phyloP scores from a whole-genome alignment of 2,888 invertebrate species.

The Latrodectus hesperus region DNA sequence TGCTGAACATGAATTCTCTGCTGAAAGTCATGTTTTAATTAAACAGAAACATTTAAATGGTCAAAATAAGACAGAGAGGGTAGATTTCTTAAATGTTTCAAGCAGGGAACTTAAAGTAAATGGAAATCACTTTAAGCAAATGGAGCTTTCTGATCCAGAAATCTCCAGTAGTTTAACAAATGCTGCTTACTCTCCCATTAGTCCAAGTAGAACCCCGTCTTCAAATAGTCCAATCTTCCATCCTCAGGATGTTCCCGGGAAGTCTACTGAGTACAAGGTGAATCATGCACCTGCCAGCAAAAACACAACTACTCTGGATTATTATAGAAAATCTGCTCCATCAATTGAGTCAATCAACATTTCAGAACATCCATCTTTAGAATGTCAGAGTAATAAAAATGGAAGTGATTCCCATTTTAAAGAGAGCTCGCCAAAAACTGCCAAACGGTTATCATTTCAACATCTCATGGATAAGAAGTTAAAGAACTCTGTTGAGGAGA shows the following conservation, averaged over 20 bases:
- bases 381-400: slow-evolving; percentile 15
- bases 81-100: slow-evolving; percentile 15
- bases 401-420: slow-evolving; percentile 40
- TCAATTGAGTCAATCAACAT: slow-evolving; percentile 8
- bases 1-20: slow-evolving; percentile 10
- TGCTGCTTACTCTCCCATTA: slow-evolving; percentile 67
- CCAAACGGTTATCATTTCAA: slow-evolving; percentile 8
- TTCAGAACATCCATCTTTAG: slow-evolving; percentile 9
- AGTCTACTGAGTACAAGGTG: slow-evolving; percentile 26
- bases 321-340: slow-evolving; percentile 15
- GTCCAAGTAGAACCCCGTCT: slow-evolving; percentile 65
- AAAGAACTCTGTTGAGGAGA: slow-evolving; percentile 38
- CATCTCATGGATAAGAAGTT: slow-evolving; percentile 40
- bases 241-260: slow-evolving; percentile 21
- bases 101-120: slow-evolving; percentile 33
- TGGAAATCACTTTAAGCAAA: slow-evolving; percentile 27
- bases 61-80: slow-evolving; percentile 17
- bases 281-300: slow-evolving; percentile 31
- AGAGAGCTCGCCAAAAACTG: slow-evolving; percentile 17
- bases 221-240: slow-evolving; percentile 35
- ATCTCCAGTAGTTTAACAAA: slow-evolving; percentile 60
- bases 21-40: slow-evolving; percentile 15
- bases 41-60: slow-evolving; percentile 5
- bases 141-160: slow-evolving; percentile 66
- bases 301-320: slow-evolving; percentile 17